Conservation (phyloP, 2,888 invertebrate species). For the Zaprionus lineosus region DNA sequence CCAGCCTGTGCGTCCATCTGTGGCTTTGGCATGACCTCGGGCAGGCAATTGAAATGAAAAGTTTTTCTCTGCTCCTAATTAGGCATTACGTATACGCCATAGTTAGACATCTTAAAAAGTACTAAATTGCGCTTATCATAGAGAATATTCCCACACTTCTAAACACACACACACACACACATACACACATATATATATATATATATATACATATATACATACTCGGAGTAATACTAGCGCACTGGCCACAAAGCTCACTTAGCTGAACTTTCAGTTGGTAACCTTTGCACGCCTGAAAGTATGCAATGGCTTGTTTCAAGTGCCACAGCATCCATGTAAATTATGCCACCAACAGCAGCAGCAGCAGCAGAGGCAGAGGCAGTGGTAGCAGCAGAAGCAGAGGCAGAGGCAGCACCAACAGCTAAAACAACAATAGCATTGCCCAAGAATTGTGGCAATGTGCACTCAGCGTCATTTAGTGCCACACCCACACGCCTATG, state of each 20-base stretch:
- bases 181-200: background rate
- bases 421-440: conserved; percentile 26
- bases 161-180: conserved; percentile 1
- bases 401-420: conserved; percentile 15
- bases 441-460: conserved; percentile 66
- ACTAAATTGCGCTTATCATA: conserved; percentile 70
- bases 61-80: conserved; percentile 63
- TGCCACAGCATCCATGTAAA: conserved; percentile 66
- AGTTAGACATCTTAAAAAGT: conserved; percentile 57
- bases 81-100: conserved; percentile 62
- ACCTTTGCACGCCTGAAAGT: conserved; percentile 46
- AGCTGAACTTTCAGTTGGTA: conserved; percentile 31
- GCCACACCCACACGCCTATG: conserved; percentile 37
- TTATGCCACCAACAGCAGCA: conserved; percentile 59
- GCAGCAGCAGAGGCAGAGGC: conserved; percentile 8
- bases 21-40: conserved; percentile 51
- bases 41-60: conserved; percentile 58
- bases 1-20: conserved; percentile 14
- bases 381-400: conserved; percentile 17
- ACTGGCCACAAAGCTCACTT: background rate
- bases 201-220: too few species aligned
- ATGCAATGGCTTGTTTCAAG: conserved; percentile 64
- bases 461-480: conserved; percentile 70
- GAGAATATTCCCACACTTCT: conserved; percentile 27
- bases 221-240: too few species aligned